Conservation (phyloP, 2,113 vertebrate species). For the Desmodus rotundus region DNA sequence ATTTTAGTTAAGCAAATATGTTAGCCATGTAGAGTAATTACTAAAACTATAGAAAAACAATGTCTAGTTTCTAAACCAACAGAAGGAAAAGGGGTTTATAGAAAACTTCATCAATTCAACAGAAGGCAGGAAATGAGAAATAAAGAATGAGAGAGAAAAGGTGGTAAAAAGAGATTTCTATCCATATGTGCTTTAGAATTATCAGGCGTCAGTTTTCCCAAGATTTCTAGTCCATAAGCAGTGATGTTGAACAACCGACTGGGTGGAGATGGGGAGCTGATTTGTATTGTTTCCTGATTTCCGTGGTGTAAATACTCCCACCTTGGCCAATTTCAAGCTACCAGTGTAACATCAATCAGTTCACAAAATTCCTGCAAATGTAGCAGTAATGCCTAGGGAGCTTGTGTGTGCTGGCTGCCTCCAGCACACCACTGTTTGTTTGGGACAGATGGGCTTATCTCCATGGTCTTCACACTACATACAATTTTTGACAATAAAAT, state of each 20-base stretch:
- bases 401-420: not conserved
- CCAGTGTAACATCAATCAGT: not conserved
- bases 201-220: not conserved
- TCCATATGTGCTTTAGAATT: not conserved
- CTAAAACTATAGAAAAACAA: not conserved
- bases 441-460: not conserved
- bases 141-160: not conserved
- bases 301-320: not conserved
- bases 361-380: constrained; percentile 29
- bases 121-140: not conserved
- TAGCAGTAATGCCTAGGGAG: not conserved
- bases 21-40: not conserved
- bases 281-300: not conserved
- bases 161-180: not conserved
- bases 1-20: not conserved
- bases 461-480: not conserved
- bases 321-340: not conserved
- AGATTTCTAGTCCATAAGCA: not conserved
- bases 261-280: not conserved
- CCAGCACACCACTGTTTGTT: not conserved
- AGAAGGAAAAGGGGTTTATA: not conserved
- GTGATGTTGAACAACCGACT: not conserved
- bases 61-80: constrained; percentile 19
- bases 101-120: not conserved
- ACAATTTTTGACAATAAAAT: constrained; percentile 3